These are phyloP conservation scores for Grantiella picta DNA, from an alignment of 2,113 vertebrate species.

Conservation along the genomic window DNA sequence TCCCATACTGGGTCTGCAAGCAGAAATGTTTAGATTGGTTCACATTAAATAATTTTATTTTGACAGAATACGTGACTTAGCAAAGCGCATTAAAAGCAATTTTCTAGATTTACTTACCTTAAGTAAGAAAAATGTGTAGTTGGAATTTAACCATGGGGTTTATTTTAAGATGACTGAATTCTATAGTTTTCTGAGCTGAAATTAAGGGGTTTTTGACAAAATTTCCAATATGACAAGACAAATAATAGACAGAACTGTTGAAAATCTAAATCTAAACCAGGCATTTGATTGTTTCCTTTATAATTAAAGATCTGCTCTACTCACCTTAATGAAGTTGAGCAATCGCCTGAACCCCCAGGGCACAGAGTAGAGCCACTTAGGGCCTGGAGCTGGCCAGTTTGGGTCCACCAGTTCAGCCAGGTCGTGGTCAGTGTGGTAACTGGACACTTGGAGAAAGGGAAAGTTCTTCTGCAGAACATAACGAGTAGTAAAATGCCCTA, in stretches of 20 bases:
- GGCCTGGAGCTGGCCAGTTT: constrained; percentile 84
- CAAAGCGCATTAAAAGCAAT: not conserved
- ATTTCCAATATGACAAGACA: not conserved
- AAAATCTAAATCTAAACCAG: not conserved
- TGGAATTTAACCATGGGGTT: not conserved
- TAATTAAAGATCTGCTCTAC: not conserved
- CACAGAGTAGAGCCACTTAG: constrained; percentile 85
- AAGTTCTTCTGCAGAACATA: constrained; percentile 84
- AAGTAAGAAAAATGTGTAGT: not conserved
- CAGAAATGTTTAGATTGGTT: not conserved
- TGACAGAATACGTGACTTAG: not conserved
- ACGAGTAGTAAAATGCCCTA: constrained; percentile 89
- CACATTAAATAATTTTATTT: not conserved
- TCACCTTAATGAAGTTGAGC: constrained; percentile 93
- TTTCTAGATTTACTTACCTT: not conserved
- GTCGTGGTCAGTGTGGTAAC: constrained; percentile 84
- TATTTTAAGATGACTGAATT: not conserved
- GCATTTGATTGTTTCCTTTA: not conserved
- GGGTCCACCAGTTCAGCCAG: constrained; percentile 88
- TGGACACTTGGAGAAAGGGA: constrained; percentile 70
- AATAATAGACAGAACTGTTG: not conserved
- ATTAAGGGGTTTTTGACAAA: accelerated
- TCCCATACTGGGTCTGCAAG: constrained; percentile 87
- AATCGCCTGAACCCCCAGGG: constrained; percentile 91
- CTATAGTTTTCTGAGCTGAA: not conserved